Evolutionary conservation across 2,888 invertebrate genomes (phyloP), one percentile per base, ranked within the genome.

Genomic region (Cerceris ruficornis): DNA sequence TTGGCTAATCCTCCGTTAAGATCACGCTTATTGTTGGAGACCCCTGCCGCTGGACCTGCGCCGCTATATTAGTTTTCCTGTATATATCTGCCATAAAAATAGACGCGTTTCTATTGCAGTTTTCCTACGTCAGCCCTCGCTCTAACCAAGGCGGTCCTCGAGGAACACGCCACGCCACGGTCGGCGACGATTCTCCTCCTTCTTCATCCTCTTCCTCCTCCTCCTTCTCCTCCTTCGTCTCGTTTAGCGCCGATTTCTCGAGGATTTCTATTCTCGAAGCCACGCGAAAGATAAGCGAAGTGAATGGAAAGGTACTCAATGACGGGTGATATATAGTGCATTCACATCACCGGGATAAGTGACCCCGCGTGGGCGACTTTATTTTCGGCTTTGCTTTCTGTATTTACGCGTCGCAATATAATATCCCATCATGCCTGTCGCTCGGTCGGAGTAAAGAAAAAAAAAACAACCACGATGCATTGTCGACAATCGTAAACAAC

Each of bases 61-160:
- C 83, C 80, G 84, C 69, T 81, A 72, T 79, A 28, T 75, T 64
- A 79, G 50, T 80, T 81, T n/a, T 85, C 75, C 72, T 81, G 82
- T 84, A 88, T 87, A 86, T 84, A 86, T 88, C 83, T 83, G 86
- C 87, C 89, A 90, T 87, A 90, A 90, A 90, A 90, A 90, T 90
- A 90, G 89, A 89, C 84, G 83, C 86, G 84, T 85, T 83, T 88
- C 85, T 89, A 87, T 87, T 84, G 87, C 84, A 80, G 84, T 86
- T 85, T 28, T 76, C 80, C 75, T 79, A 81, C 82, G 82, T 85
- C 81, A 84, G 77, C 69, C 78, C 64, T 72, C 74, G 62, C 55
- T 39, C 46, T 41, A 15, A 72, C 61, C 81, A 75, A 58, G 71
- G 69, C 61, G 70, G 61, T 61, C 57, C 42, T 68, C 74, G 75